Evolutionary conservation across 2,113 vertebrate genomes (phyloP), one percentile per base, ranked within the genome.

Genomic region (Marmota monax): DNA sequence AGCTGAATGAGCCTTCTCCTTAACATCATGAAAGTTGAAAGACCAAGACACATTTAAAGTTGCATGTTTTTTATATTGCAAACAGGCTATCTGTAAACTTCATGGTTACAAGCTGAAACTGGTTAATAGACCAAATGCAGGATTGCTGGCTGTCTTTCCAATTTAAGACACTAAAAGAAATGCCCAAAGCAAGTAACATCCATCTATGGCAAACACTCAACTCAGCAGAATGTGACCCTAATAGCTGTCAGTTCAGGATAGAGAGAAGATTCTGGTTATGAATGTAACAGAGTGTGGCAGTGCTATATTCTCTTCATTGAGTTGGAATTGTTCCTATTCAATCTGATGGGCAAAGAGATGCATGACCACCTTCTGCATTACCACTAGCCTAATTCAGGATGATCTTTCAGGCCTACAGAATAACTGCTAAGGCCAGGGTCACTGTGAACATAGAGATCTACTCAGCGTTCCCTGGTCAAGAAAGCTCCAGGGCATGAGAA

Each of bases 71-170:
- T 92, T 78, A 51, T 39, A 84, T 45, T 65, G 17, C 53, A 51
- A 69, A 69, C 29, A 94, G 90, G 74, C 63, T 23, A 87, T n/a
- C 78, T 74, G 79, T 69, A 67, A 17, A 83, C 85, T 92, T 93
- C 69, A 89, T 9, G 4, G 84, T 70, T 96, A 16, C 63, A 92
- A 51, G 51, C 63, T 96, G 61, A 91, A 88, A 91, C 37, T 77
- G 92, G 51, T 90, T 74, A 96, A 93, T 3, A 90, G 45, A 16
- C 42, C 67, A 92, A 77, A 91, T 32, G 77, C 84, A 89, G 79
- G 67, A 95, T 72, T 73, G 2, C 25, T 90, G 76, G 39, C 25
- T 80, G 5, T 56, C 72, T 95, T 67, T 89, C 77, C 61, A 88
- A 93, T 32, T 63, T 74, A 87, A 69, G 14, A 90, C 34, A 48